Conservation (phyloP, 2,888 invertebrate species). For the Plebejus argus region DNA sequence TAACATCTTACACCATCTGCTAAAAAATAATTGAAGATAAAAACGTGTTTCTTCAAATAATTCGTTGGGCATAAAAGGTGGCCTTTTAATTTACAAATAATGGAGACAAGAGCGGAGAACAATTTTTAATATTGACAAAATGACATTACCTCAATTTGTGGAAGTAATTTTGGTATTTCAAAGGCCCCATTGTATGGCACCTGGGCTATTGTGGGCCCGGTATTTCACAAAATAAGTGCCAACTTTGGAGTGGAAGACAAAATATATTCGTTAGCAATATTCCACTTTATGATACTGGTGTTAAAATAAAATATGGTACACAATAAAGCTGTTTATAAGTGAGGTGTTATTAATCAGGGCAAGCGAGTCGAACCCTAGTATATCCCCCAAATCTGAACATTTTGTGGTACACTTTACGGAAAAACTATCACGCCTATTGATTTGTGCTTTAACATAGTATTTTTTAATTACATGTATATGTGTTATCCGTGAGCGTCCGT, state of each 20-base stretch:
- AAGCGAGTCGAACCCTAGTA: too few relatives aligned
- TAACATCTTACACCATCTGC: conserved; percentile 17
- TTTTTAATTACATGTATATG: too few relatives aligned
- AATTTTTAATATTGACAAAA: conserved; percentile 58
- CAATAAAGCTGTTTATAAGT: too few relatives aligned
- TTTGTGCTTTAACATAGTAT: too few relatives aligned
- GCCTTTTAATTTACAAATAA: conserved; percentile 31
- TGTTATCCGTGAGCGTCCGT: too few relatives aligned
- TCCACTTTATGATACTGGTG: background rate
- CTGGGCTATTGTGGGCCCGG: conserved; percentile 47
- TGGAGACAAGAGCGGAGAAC: conserved; percentile 29
- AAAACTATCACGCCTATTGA: too few relatives aligned
- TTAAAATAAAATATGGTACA: too few relatives aligned
- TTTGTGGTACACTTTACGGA: too few relatives aligned
- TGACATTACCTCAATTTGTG: conserved; percentile 55
- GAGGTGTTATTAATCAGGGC: too few relatives aligned
- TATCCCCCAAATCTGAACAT: too few relatives aligned
- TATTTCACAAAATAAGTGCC: conserved; percentile 43
- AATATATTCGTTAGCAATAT: conserved; percentile 37
- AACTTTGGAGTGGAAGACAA: conserved; percentile 40
- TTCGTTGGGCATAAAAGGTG: conserved; percentile 25
- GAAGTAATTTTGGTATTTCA: conserved; percentile 55
- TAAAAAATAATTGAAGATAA: conserved; percentile 19
- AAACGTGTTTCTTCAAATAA: conserved; percentile 29
- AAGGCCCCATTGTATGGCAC: conserved; percentile 45